Evolutionary conservation across 2,888 invertebrate genomes (phyloP).

Genomic region (Parnassius mnemosyne): DNA sequence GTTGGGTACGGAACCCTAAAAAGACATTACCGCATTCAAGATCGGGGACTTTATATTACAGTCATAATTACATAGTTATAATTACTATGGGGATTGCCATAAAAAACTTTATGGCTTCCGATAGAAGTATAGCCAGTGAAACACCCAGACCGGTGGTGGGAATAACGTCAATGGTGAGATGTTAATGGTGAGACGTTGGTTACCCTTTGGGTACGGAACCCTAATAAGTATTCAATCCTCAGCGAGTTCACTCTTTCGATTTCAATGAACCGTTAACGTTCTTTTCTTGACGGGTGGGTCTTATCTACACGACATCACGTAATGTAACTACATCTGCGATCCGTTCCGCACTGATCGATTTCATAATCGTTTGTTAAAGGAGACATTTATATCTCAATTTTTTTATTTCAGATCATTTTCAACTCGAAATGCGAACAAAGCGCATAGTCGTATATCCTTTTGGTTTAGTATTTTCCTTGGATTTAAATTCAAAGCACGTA

Average conservation of each 20-base stretch:
- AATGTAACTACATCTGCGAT: conserved; percentile 47
- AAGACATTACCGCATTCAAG: too few species aligned
- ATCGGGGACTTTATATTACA: too few species aligned
- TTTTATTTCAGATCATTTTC: conserved; percentile 13
- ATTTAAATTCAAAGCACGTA: conserved; percentile 50
- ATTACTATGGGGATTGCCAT: too few species aligned
- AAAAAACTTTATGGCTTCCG: too few species aligned
- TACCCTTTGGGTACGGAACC: too few species aligned
- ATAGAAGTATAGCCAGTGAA: too few species aligned
- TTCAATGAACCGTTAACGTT: conserved; percentile 78
- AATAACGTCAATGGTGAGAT: too few species aligned
- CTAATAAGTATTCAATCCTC: conserved; percentile 48
- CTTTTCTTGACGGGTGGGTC: conserved; percentile 59
- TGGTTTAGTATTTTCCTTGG: conserved; percentile 42
- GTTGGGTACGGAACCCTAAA: too few species aligned
- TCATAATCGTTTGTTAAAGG: conserved; percentile 17
- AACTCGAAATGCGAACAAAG: neutral
- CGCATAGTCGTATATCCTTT: conserved; percentile 16
- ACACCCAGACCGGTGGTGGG: too few species aligned
- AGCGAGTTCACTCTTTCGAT: conserved; percentile 63
- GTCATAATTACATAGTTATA: too few species aligned
- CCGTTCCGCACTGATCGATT: conserved; percentile 3
- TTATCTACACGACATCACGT: conserved; percentile 63
- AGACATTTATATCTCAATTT: too few species aligned
- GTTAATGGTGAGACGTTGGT: too few species aligned